Evolutionary conservation across 1,140 invertebrate genomes (phyloP).

Genomic region (Dufourea novaeangliae): DNA sequence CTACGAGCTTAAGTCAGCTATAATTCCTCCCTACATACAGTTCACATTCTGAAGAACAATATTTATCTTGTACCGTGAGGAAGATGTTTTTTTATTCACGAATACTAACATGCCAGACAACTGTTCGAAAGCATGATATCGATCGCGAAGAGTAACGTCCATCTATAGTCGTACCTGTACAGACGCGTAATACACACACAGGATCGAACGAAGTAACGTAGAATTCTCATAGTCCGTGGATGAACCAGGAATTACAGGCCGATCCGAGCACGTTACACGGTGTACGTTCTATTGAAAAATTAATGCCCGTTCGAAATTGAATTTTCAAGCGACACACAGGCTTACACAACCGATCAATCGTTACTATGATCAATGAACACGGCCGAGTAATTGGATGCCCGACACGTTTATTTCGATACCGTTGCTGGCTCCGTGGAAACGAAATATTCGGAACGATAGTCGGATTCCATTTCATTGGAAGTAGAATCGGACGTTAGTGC

Average conservation of each 20-base stretch:
- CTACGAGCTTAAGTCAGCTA: background rate
- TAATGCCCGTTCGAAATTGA: slow-evolving; percentile 32
- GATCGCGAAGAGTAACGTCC: background rate
- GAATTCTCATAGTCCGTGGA: slow-evolving; percentile 23
- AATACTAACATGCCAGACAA: too few relatives aligned
- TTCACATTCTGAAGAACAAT: too few relatives aligned
- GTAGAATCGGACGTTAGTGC: background rate
- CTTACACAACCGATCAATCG: slow-evolving; percentile 11
- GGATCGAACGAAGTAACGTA: slow-evolving; percentile 8
- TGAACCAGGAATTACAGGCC: slow-evolving; percentile 33
- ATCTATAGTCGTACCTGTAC: background rate
- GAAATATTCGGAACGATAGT: background rate
- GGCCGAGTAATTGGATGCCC: background rate
- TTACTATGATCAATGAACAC: background rate
- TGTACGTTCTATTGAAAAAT: slow-evolving; percentile 25
- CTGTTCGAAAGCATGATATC: too few relatives aligned
- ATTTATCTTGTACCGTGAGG: too few relatives aligned
- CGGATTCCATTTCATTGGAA: background rate
- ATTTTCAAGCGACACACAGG: slow-evolving; percentile 2
- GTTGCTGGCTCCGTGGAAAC: background rate
- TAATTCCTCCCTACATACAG: background rate
- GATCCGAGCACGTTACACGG: slow-evolving; percentile 13
- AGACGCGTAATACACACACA: background rate
- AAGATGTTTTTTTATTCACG: too few relatives aligned
- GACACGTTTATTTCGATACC: too few relatives aligned